Conservation (phyloP, 2,888 invertebrate genomes). For the Hemicrepidius hirtus region DNA sequence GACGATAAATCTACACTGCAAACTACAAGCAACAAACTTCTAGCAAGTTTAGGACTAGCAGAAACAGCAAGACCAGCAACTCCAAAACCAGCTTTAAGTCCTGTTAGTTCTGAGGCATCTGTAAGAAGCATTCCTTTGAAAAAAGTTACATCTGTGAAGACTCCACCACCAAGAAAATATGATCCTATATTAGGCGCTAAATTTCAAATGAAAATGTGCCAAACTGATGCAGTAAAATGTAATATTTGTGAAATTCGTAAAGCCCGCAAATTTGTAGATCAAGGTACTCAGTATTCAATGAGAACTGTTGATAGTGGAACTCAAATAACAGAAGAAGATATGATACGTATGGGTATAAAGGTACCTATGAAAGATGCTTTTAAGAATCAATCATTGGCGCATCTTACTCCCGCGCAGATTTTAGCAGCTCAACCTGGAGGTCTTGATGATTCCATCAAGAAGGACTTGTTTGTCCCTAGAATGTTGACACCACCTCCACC, state of each 20-base stretch:
- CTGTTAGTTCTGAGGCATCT: not conserved
- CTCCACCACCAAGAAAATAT: not conserved
- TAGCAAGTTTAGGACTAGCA: conserved; percentile 46
- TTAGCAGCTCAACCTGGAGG: conserved; percentile 55
- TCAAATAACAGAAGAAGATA: conserved; percentile 67
- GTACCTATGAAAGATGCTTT: conserved; percentile 58
- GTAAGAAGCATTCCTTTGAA: not conserved
- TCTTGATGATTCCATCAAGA: not conserved
- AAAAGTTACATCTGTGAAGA: not conserved
- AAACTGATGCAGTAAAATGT: conserved; percentile 63
- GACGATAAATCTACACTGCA: conserved; percentile 51
- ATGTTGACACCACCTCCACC: conserved; percentile 16
- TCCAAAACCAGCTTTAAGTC: not conserved
- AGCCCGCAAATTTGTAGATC: conserved; percentile 56
- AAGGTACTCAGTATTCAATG: conserved; percentile 60
- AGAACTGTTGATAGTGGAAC: conserved; percentile 63
- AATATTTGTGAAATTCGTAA: conserved; percentile 65
- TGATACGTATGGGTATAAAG: conserved; percentile 56
- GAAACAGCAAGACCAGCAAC: not conserved
- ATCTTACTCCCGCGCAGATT: conserved; percentile 69
- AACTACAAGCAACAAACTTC: conserved; percentile 53
- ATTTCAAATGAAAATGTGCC: conserved; percentile 58
- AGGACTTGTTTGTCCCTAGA: not conserved
- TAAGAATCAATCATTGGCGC: conserved; percentile 67
- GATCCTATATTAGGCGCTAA: conserved; percentile 31